Base-by-base conservation (phyloP, 1,140 invertebrate species). In the Spodoptera frugiperda region DNA sequence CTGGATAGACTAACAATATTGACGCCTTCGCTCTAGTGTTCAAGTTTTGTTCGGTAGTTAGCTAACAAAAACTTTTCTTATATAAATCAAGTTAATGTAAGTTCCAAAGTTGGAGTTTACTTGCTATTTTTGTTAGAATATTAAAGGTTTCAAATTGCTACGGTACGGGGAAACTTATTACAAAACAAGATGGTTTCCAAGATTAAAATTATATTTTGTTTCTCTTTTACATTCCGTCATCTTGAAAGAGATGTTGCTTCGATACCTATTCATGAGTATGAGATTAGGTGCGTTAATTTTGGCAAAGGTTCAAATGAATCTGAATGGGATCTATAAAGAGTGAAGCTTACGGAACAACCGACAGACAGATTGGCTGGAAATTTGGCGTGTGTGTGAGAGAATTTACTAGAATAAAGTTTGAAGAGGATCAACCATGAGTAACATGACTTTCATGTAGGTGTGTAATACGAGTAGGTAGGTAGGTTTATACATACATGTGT, bases 361-460 rank as follows among this genome's bases (percentile, higher is more conserved):
- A 53, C 65, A 70, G 49, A 71, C 68, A 55, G 30, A 71, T 55
- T 71, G 49, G 68, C 68, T 71, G 14, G 51, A 54, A 54, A 9
- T 61, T 15, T 53, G 25, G n/a, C 25, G n/a, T 70, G 46, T 53
- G 49, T 70, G 46, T 70, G 49, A 30, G n/a, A 33, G 46, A 70
- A 53, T 39, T 21, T 53, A 70, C 65, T 9, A 70, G 48, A 70
- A 70, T 70, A 70, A 70, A 54, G 12, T 59, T 51, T 51, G 14
- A n/a, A n/a, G 48, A 51, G 48, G 10, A 14, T 51, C 10, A n/a
- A 12, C 59, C 12, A 14, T 46, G 39, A 65, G 21, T 65, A 65
- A 48, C 17, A 39, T 9, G 33, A 39, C 33, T 39, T 6, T 39
- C 9, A 39, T 39, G 33, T 39, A 25, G 25, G 25, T 25, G 25